These are phyloP conservation scores for Stichopus horrens DNA, from an alignment of 53 echinoderm and acorn worm species.

Conservation along the genomic window DNA sequence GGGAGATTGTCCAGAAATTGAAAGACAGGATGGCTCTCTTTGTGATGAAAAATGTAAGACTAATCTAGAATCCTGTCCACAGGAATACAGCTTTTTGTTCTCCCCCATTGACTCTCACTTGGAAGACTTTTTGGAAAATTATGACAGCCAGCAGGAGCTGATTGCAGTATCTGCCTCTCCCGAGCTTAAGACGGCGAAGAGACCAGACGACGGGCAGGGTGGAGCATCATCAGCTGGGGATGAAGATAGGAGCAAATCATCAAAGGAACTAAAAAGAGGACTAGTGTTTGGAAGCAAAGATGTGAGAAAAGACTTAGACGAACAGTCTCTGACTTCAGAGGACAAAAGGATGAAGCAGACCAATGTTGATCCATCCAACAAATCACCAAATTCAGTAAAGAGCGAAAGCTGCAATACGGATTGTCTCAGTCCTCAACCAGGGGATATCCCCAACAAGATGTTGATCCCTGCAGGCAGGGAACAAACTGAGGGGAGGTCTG, in stretches of 20 bases:
- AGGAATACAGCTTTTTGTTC: conserved; percentile 34
- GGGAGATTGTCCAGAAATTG: background rate
- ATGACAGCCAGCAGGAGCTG: conserved; percentile 28
- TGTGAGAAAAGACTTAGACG: background rate
- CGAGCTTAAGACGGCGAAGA: background rate
- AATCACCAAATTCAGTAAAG: background rate
- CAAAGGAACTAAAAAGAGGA: background rate
- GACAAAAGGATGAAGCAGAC: too few species aligned
- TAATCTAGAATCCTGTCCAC: background rate
- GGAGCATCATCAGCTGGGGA: background rate
- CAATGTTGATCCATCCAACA: background rate
- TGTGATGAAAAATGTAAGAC: background rate
- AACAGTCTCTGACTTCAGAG: background rate
- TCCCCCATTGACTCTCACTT: conserved; percentile 42
- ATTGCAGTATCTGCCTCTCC: conserved; percentile 46
- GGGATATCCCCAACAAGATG: background rate
- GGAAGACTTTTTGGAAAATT: conserved; percentile 36
- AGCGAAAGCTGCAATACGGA: background rate
- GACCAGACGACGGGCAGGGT: background rate
- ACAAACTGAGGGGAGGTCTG: background rate
- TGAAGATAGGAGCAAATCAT: too few species aligned
- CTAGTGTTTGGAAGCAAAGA: background rate
- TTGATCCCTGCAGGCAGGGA: background rate
- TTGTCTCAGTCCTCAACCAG: background rate
- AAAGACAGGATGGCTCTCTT: background rate